Evolutionary conservation across 2,113 vertebrate genomes (phyloP), one percentile per base, ranked within the genome.

Genomic region (Abramis brama): DNA sequence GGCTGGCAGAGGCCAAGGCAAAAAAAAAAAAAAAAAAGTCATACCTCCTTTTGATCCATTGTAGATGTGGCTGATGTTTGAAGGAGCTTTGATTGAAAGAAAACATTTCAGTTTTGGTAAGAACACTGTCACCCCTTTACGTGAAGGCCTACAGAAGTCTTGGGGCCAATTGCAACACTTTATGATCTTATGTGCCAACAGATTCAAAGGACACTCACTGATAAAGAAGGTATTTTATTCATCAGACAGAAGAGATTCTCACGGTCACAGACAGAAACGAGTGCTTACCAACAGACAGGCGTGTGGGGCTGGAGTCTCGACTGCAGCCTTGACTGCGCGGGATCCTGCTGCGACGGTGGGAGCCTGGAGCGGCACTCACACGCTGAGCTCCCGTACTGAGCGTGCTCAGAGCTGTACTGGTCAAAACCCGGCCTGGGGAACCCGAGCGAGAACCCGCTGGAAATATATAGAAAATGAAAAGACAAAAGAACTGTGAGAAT

Each of bases 251-350:
- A 70, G 30, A 88, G 19, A 47, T 60, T 30, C 15, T 79, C 23
- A 59, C 4, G 45, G 47, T 17, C 25, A 66, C 27, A 85, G 13
- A 73, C n/a, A 21, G 13, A 82, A 60, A 5, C 12, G 57, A 60
- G 62, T 57, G 55, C 97, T 97, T 94, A 99, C 98, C 98, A 85
- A 99, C 97, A 86, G 97, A 98, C 60, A 99, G 86, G 27, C 98
- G 95, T 3, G 98, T 98, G 27, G 98, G 98, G 87, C 98, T 99
- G 0, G 97, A 97, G 93, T 99, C 98, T 89, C 98, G 94, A 91
- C 98, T 99, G 91, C 97, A 99, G 71, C 98, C 98, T 92, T 99
- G 97, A 92, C 97, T 99, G 85, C 98, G 95, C 0, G 98, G 98
- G 87, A 99, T 99, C 90, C 97, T 97, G 94, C 98, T 99, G 83